Base-by-base conservation (phyloP, 2,888 invertebrate species). In the Carabus problematicus region DNA sequence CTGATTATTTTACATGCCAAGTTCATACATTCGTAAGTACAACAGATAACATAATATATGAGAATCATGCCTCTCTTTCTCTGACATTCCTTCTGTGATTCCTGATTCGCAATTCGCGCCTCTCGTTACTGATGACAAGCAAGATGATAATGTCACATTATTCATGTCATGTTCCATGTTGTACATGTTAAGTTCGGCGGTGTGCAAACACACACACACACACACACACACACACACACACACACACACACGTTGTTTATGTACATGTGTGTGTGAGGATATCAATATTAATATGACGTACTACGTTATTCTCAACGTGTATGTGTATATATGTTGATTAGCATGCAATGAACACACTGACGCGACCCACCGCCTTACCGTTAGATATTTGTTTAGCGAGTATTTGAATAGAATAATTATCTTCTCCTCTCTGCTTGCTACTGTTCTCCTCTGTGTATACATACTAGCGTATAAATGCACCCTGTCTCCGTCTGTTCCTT, bases 271-370 rank as follows among this genome's bases (percentile, higher is more conserved):
- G 14, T 16, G 49, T 14, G n/a, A 49, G 47, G 62, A 58, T 66
- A 66, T 66, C 66, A 66, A 66, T 66, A 66, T 66, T 66, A 66
- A 66, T 66, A 66, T 66, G 66, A 66, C 66, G 66, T 66, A n/a
- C n/a, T n/a, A 59, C 59, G 29, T 58, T 47, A 64, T 64, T 64
- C 64, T 64, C 64, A 64, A 56, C 42, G 4, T 39, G 43, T 55
- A 18, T 64, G 55, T 64, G 42, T 64, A 56, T 64, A 16, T 11
- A 18, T 19, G 56, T n/a, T 56, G 39, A 11, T 56, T 29, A 56
- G 56, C 40, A 56, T 56, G 56, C 56, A 39, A 11, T 14, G n/a
- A 52, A 52, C 52, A 14, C 29, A 29, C 2, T 29, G 29, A 6
- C 29, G 56, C 40, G 39, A 9, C 40, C 29, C 12, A 56, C 14